Percentiles rank a stretch among this genome's conserved stretches.
phyloP scores from a whole-genome alignment of 2,888 invertebrate species.

The Cyclophora punctaria region DNA sequence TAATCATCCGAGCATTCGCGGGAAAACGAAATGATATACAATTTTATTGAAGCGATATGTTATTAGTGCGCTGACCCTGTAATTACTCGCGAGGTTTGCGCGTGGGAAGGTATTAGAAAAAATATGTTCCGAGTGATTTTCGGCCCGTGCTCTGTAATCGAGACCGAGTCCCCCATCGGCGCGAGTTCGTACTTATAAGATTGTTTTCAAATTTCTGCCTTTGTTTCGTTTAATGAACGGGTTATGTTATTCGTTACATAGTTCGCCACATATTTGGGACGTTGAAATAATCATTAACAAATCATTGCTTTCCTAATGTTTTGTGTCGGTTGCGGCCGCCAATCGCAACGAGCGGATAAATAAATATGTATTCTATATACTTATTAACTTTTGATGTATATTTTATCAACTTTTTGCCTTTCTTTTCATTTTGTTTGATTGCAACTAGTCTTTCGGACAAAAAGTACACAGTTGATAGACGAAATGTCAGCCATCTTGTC shows the following conservation, averaged over 20 bases:
- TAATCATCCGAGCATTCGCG: constrained; percentile 67
- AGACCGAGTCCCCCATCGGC: constrained; percentile 51
- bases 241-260: constrained; percentile 9
- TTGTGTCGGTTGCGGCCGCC: constrained; percentile 3
- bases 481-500: no score
- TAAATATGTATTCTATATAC: no score
- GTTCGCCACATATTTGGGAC: not conserved
- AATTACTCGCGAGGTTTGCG: constrained; percentile 64
- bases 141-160: constrained; percentile 70
- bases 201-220: constrained; percentile 47
- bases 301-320: constrained; percentile 10
- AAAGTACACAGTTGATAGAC: no score
- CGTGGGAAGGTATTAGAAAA: constrained; percentile 74
- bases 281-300: constrained; percentile 9
- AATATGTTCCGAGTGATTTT: constrained; percentile 48
- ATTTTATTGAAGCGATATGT: constrained; percentile 73
- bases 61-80: constrained; percentile 69
- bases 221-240: constrained; percentile 26
- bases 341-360: no score
- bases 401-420: no score
- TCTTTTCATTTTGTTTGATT: no score
- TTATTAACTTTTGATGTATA: no score
- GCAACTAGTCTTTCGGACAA: no score
- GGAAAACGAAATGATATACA: constrained; percentile 72
- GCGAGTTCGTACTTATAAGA: constrained; percentile 35